A percentile compares a stretch with the other conserved stretches of the same genome.
Evolutionary conservation across 2,888 invertebrate genomes (phyloP).

Genomic region (Orthosia cruda): DNA sequence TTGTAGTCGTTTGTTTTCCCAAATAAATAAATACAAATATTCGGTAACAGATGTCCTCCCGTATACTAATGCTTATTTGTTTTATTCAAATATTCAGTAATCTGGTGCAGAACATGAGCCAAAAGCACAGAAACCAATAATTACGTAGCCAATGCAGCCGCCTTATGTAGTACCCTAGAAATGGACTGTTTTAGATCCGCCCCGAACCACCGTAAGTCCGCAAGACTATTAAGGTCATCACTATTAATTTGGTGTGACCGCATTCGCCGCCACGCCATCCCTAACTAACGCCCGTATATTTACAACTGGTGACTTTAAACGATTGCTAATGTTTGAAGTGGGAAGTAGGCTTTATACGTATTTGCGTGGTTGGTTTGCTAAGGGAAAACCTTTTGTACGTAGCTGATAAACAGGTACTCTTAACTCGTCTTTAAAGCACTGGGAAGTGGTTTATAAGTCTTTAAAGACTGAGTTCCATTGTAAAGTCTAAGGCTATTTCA

Average conservation of each 20-base stretch:
- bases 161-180: neutral
- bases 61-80: too few species aligned
- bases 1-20: too few species aligned
- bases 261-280: neutral
- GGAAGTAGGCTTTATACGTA: conserved; percentile 10
- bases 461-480: too few species aligned
- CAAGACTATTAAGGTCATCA: conserved; percentile 41
- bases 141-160: neutral
- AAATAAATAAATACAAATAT: neutral
- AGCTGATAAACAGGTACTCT: neutral
- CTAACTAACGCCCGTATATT: conserved; percentile 41
- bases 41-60: too few species aligned
- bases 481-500: too few species aligned
- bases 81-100: too few species aligned
- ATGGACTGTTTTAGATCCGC: neutral
- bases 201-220: conserved; percentile 17
- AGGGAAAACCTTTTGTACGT: conserved; percentile 2
- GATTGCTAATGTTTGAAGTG: conserved; percentile 37
- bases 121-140: neutral
- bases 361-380: neutral
- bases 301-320: conserved; percentile 29
- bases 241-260: conserved; percentile 31
- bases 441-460: too few species aligned
- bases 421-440: too few species aligned
- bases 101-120: neutral